Conservation (phyloP, 2,113 vertebrate genomes). For the Electrona antarctica region DNA sequence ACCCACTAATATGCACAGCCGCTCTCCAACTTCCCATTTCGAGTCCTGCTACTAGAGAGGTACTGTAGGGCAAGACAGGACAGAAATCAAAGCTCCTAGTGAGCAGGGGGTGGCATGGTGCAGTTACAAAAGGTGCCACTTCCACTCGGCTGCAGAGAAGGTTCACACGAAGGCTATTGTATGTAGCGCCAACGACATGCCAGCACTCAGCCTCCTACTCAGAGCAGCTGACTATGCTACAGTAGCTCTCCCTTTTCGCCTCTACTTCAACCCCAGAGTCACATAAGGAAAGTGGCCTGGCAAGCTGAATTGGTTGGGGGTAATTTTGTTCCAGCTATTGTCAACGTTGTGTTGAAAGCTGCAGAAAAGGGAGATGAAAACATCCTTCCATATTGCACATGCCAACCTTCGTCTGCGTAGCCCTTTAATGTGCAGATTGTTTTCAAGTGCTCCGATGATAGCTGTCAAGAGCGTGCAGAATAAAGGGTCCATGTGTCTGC, state of each 20-base stretch:
- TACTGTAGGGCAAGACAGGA: not conserved
- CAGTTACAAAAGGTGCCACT: conserved; percentile 28
- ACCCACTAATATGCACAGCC: not conserved
- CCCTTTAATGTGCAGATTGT: not conserved
- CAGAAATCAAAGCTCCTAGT: conserved; percentile 15
- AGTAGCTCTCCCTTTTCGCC: conserved; percentile 16
- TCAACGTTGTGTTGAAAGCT: conserved; percentile 6
- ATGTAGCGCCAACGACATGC: conserved; percentile 1
- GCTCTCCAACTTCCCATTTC: not conserved
- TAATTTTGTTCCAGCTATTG: not conserved
- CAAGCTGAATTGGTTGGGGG: conserved; percentile 15
- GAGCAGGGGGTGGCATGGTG: not conserved
- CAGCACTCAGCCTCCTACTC: conserved; percentile 30
- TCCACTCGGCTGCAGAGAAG: conserved; percentile 29
- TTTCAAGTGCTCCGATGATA: not conserved
- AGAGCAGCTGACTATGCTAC: conserved; percentile 14
- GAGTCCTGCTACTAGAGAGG: conserved; percentile 8
- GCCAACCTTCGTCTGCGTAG: not conserved
- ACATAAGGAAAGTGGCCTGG: conserved; percentile 25
- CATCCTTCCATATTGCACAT: not conserved
- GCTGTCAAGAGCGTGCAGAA: no score
- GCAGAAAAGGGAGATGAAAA: not conserved
- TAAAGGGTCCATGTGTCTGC: no score
- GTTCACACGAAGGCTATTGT: conserved; percentile 41
- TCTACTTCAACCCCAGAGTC: conserved; percentile 17